These are phyloP conservation scores for Calephelis nemesis DNA, from an alignment of 1,140 invertebrate genomes.

Conservation along the genomic window DNA sequence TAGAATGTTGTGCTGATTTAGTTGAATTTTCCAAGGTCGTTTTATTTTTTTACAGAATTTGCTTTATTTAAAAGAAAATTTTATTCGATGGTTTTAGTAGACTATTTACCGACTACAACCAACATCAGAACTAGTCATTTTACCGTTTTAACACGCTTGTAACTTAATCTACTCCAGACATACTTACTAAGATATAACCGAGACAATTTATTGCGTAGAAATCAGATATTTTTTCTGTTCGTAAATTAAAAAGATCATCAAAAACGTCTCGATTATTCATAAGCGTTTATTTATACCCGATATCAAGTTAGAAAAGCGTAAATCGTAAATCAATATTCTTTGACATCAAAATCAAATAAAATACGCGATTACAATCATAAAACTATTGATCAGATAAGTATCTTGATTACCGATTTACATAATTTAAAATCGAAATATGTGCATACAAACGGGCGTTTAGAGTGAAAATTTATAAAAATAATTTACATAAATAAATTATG, in stretches of 20 bases:
- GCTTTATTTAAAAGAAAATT: no score
- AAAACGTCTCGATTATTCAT: not conserved
- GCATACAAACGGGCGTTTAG: not conserved
- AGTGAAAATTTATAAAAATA: slow-evolving; percentile 4
- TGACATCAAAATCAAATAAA: slow-evolving; percentile 14
- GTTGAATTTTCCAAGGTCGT: no score
- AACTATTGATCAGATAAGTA: slow-evolving; percentile 8
- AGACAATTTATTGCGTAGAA: no score
- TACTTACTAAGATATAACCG: no score
- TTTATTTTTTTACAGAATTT: no score
- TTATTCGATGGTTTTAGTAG: no score
- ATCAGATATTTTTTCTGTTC: no score
- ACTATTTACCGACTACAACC: no score
- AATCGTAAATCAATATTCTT: slow-evolving; percentile 8
- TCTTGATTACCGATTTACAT: slow-evolving; percentile 7
- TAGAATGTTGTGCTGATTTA: no score
- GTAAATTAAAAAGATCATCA: not conserved
- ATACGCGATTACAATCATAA: not conserved
- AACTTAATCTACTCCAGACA: no score
- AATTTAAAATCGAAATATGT: not conserved
- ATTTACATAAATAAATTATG: slow-evolving; percentile 1
- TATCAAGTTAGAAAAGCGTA: slow-evolving; percentile 1
- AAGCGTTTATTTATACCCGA: slow-evolving; percentile 3
- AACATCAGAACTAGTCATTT: no score
- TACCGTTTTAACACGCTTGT: no score